Evolutionary conservation across 2,797 vertebrate genomes (phyloP), one percentile per base, ranked within the genome.

Genomic region (Erpetoichthys calabaricus): DNA sequence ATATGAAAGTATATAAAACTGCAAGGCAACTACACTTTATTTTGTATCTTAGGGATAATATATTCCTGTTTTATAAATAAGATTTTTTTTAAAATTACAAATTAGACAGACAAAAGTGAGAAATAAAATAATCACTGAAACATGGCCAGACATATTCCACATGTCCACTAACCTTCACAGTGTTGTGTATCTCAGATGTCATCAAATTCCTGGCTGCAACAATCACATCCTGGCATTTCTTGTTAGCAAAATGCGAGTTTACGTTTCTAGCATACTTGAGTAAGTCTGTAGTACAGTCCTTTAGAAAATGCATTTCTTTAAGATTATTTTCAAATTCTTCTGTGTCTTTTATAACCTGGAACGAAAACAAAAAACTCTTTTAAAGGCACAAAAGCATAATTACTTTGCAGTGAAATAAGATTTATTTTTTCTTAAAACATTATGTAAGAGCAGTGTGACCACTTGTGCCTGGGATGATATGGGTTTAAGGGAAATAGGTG

Each of bases 151-250:
- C 25, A n/a, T n/a, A n/a, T n/a, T n/a, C n/a, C n/a, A n/a, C n/a
- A 25, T 25, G 25, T 25, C 25, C 25, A 44, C 71, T 5, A 76
- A 97, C 94, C 83, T 93, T 91, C 8, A 98, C 82, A 1, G 94
- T 97, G 67, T 95, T 88, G 76, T 99, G 96, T 75, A 99, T 96
- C 73, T 97, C 91, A 45, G 91, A 91, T 25, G 91, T 97, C 94
- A 99, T 98, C 59, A 99, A 80, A 60, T 79, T 92, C 57, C 96
- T 89, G 1, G 96, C 94, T 0, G 86, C 77, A 64, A 92, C 89
- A 1, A 99, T 92, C 53, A 97, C 93, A 6, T 97, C 94, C 62
- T 90, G 91, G 78, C 96, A 98, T 69, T 98, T 99, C 73, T 93
- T 97, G 75, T 87, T 94, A 67, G 94, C 92, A 63, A 97, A 99